Evolutionary conservation across 2,113 vertebrate genomes (phyloP).

Genomic region (Nematolebias whitei): DNA sequence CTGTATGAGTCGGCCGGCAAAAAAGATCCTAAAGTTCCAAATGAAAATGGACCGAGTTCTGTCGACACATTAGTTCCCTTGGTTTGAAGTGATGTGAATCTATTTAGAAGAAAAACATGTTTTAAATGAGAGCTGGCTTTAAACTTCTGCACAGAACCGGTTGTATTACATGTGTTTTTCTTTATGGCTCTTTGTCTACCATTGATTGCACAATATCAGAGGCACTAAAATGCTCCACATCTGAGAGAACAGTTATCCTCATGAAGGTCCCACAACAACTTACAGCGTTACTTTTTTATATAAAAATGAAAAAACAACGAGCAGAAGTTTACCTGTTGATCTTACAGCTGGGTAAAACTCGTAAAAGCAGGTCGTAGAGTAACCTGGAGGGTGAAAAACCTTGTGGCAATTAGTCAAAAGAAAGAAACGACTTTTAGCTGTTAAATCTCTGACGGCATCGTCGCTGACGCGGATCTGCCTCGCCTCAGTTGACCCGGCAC

Average conservation of each 20-base stretch:
- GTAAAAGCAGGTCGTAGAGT: background rate
- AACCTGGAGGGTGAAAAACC: background rate
- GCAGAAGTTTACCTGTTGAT: background rate
- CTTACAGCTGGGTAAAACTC: background rate
- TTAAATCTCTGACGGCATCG: constrained; percentile 40
- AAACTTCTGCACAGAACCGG: background rate
- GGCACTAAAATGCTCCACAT: constrained; percentile 14
- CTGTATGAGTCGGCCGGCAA: background rate
- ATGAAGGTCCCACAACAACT: constrained; percentile 1
- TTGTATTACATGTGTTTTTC: constrained; percentile 18
- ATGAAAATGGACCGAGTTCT: background rate
- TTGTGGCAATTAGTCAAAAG: constrained; percentile 17
- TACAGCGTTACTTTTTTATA: background rate
- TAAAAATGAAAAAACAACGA: background rate
- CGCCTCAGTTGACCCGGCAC: constrained; percentile 90
- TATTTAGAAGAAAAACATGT: background rate
- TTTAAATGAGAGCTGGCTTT: background rate
- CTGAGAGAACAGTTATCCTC: background rate
- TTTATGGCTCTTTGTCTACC: constrained; percentile 16
- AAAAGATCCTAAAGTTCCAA: too few species aligned
- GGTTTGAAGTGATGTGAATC: background rate
- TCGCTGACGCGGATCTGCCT: background rate
- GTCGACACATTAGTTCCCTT: too few species aligned
- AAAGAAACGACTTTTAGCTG: constrained; percentile 4
- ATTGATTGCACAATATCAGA: constrained; percentile 26